Percentiles rank a stretch among this genome's conserved stretches.
These are phyloP conservation scores for Drosophila nannoptera DNA, from an alignment of 1,140 invertebrate species.

Conservation along the genomic window DNA sequence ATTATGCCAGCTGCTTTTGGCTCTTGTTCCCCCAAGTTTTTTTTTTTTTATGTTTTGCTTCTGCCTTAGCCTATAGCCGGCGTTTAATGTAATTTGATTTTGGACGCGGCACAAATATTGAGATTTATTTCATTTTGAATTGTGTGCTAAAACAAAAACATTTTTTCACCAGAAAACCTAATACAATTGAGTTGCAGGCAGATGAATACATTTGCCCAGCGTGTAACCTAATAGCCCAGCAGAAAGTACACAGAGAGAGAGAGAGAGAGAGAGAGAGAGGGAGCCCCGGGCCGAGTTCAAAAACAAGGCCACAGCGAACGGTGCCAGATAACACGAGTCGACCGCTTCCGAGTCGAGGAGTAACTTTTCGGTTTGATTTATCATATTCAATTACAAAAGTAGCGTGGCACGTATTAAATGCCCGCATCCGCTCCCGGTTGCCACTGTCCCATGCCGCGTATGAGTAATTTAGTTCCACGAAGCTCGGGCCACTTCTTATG, in stretches of 20 bases:
- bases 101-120: conserved; percentile 53
- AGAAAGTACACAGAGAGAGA: not conserved
- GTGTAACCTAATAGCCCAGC: conserved; percentile 22
- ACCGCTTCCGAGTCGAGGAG: conserved; percentile 53
- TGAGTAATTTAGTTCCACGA: conserved; percentile 59
- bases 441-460: conserved; percentile 50
- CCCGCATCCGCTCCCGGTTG: conserved; percentile 46
- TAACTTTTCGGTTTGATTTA: conserved; percentile 69
- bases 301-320: conserved; percentile 8
- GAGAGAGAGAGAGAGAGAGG: no score
- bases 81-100: conserved; percentile 74
- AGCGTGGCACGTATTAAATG: conserved; percentile 67
- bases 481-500: conserved; percentile 26
- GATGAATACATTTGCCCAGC: conserved; percentile 36
- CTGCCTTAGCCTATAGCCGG: conserved; percentile 43
- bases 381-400: conserved; percentile 78
- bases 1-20: conserved; percentile 60
- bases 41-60: conserved; percentile 14
- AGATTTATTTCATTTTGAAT: conserved; percentile 75
- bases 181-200: conserved; percentile 57
- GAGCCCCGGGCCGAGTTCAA: conserved; percentile 2
- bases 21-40: conserved; percentile 9
- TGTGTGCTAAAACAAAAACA: conserved; percentile 33
- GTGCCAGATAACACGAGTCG: conserved; percentile 5
- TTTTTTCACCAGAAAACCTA: conserved; percentile 40